These are phyloP conservation scores for Holothuria leucospilota DNA, from an alignment of 53 echinoderm and acorn worm species.

Conservation along the genomic window DNA sequence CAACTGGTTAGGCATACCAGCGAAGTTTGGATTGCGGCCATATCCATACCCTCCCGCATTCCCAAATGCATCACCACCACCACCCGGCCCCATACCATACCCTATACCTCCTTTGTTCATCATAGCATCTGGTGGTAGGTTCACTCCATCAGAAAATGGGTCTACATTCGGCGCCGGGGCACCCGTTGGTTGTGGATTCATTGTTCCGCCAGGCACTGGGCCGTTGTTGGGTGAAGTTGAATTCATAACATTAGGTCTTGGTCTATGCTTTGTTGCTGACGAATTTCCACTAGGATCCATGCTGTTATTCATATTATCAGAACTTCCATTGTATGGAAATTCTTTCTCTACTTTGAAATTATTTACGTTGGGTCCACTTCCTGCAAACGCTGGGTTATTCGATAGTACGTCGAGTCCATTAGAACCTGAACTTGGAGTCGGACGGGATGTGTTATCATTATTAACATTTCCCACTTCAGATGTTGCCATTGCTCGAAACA, in stretches of 20 bases:
- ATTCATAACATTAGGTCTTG: slow-evolving; percentile 16
- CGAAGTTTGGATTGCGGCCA: slow-evolving; percentile 21
- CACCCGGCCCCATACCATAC: slow-evolving; percentile 24
- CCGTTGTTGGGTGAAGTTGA: slow-evolving; percentile 51
- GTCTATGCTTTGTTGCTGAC: slow-evolving; percentile 52
- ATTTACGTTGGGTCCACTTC: slow-evolving; percentile 42
- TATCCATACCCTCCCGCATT: slow-evolving; percentile 38
- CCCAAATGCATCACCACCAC: slow-evolving; percentile 41
- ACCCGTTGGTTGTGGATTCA: slow-evolving; percentile 64
- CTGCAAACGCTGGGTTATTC: slow-evolving; percentile 39
- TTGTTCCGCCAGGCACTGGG: slow-evolving; percentile 58
- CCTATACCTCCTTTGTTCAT: slow-evolving; percentile 41
- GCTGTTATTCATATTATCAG: slow-evolving; percentile 48
- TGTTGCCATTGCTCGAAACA: slow-evolving; percentile 51
- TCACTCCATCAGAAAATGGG: slow-evolving; percentile 71
- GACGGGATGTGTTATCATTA: slow-evolving; percentile 51
- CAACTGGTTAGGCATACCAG: slow-evolving; percentile 41
- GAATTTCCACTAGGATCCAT: slow-evolving; percentile 53
- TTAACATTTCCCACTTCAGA: slow-evolving; percentile 57
- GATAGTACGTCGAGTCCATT: slow-evolving; percentile 53
- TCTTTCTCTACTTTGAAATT: slow-evolving; percentile 46
- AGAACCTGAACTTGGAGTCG: slow-evolving; percentile 37
- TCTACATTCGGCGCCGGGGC: slow-evolving; percentile 70
- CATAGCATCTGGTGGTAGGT: slow-evolving; percentile 64
- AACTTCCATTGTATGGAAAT: slow-evolving; percentile 51